Percentiles rank a stretch among this genome's conserved stretches.
Evolutionary conservation across 2,888 invertebrate species (phyloP).

Genomic region (Priocnemis perturbator): DNA sequence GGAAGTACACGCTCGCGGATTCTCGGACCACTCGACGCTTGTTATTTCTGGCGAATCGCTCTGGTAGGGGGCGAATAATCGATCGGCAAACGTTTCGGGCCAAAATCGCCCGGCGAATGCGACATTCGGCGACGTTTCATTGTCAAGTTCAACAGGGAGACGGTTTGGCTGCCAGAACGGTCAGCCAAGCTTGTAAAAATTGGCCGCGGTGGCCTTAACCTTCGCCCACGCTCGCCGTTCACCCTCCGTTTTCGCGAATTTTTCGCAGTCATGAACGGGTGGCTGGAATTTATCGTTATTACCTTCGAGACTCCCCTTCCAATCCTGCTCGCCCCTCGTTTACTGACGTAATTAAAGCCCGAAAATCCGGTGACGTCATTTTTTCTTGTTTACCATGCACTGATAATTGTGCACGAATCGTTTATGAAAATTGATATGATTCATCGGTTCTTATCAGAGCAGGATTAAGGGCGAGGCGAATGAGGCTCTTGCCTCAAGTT

Average conservation of each 20-base stretch:
- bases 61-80: too few species aligned
- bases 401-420: too few species aligned
- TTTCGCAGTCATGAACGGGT: slow-evolving; percentile 15
- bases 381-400: too few species aligned
- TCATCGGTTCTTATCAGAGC: too few species aligned
- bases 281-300: slow-evolving; percentile 52
- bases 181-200: slow-evolving; percentile 65
- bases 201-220: slow-evolving; percentile 60
- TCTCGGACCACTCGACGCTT: too few species aligned
- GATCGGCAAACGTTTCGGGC: neutral
- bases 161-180: slow-evolving; percentile 50
- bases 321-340: neutral
- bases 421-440: too few species aligned
- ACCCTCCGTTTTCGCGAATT: neutral
- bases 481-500: too few species aligned
- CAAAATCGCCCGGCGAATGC: slow-evolving; percentile 6
- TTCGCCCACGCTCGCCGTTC: slow-evolving; percentile 27
- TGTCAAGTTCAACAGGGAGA: slow-evolving; percentile 35
- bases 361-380: too few species aligned
- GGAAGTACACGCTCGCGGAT: too few species aligned
- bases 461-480: too few species aligned
- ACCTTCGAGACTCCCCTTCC: slow-evolving; percentile 40
- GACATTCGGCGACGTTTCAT: slow-evolving; percentile 10
- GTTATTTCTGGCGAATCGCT: too few species aligned
- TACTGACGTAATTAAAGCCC: too few species aligned